These are phyloP conservation scores for Toxostoma redivivum DNA, from an alignment of 2,113 vertebrate genomes.

Conservation along the genomic window DNA sequence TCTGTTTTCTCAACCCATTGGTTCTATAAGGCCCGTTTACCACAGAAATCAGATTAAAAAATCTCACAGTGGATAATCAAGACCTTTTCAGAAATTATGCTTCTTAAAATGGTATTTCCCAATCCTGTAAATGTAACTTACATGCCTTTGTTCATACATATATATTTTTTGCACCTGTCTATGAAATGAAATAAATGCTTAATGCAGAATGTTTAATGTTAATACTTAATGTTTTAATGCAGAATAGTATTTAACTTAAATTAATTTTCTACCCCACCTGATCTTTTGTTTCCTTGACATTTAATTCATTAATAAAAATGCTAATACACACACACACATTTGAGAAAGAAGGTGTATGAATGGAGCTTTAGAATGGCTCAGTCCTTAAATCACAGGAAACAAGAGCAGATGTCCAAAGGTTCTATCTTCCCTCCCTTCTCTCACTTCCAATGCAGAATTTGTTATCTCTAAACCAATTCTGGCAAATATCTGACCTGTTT, in stretches of 20 bases:
- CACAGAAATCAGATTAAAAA: not conserved
- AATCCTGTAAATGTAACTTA: not conserved
- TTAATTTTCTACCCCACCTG: not conserved
- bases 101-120: not conserved
- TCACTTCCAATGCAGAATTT: not conserved
- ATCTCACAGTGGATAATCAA: not conserved
- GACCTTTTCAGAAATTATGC: not conserved
- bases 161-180: not conserved
- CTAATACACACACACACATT: not conserved
- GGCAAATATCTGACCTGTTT: not conserved
- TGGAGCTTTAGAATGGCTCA: accelerated
- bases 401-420: not conserved
- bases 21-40: not conserved
- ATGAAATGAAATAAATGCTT: not conserved
- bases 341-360: not conserved
- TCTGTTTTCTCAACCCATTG: not conserved
- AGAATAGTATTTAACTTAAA: not conserved
- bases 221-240: not conserved
- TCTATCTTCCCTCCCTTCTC: not conserved
- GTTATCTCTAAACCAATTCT: not conserved
- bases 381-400: not conserved
- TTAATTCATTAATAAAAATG: not conserved
- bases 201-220: too few species aligned
- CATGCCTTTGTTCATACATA: not conserved
- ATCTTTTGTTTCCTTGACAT: not conserved